Evolutionary conservation across 2,113 vertebrate species (phyloP).

Genomic region (Hypocryptadius cinnamomeus): DNA sequence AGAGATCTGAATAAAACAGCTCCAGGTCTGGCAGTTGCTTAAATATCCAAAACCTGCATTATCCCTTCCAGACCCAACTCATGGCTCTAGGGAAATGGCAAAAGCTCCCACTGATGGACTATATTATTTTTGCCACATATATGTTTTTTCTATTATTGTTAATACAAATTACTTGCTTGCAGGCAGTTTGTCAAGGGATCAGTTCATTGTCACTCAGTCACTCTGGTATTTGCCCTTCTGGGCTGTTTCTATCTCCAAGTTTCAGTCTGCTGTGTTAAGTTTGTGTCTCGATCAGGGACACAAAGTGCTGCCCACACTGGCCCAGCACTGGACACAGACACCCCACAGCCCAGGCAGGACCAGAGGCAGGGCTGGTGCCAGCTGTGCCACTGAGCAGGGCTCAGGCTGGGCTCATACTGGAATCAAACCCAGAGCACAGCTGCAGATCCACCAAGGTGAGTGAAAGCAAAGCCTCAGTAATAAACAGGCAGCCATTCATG

Average conservation of each 20-base stretch:
- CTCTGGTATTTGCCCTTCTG: neutral
- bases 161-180: neutral
- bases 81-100: neutral
- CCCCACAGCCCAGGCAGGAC: neutral
- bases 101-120: neutral
- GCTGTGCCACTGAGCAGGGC: neutral
- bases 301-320: too few relatives aligned
- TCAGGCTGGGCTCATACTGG: neutral
- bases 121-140: neutral
- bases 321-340: neutral
- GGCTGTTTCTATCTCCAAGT: neutral
- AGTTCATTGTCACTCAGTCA: neutral
- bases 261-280: neutral
- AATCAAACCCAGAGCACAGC: neutral
- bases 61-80: neutral
- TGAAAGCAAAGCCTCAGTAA: neutral
- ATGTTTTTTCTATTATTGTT: neutral
- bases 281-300: neutral
- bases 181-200: neutral
- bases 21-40: neutral
- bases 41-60: neutral
- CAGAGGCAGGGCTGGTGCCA: neutral
- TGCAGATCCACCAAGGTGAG: neutral
- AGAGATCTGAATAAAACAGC: neutral
- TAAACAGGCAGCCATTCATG: neutral